phyloP scores from a whole-genome alignment of 2,113 vertebrate species.

The Pelobates fuscus region DNA sequence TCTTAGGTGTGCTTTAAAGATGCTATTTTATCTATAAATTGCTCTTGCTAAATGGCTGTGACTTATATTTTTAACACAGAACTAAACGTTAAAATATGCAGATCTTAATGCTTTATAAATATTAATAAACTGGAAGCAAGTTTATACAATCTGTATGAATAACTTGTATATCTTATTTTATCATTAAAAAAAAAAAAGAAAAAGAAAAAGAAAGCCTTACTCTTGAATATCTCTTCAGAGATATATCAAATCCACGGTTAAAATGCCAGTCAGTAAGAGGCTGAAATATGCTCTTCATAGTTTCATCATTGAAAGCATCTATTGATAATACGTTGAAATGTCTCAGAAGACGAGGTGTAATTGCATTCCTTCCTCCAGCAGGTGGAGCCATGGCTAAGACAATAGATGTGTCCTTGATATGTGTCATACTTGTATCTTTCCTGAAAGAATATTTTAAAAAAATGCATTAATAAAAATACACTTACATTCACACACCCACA shows the following conservation, averaged over 20 bases:
- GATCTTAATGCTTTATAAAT: too few species aligned
- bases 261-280: conserved; percentile 52
- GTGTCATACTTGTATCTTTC: conserved; percentile 54
- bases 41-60: too few species aligned
- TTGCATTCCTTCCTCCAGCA: conserved; percentile 64
- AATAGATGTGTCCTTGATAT: conserved; percentile 62
- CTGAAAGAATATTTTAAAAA: conserved; percentile 58
- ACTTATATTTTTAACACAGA: too few species aligned
- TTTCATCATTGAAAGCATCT: conserved; percentile 46
- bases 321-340: conserved; percentile 44
- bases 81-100: too few species aligned
- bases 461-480: neutral
- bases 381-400: conserved; percentile 74
- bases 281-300: conserved; percentile 20
- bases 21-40: too few species aligned
- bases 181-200: too few species aligned
- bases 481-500: too few species aligned
- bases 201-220: too few species aligned
- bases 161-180: too few species aligned
- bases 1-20: too few species aligned
- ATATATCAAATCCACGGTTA: conserved; percentile 26
- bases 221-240: conserved; percentile 47
- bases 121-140: too few species aligned
- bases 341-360: conserved; percentile 23
- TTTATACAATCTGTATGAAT: too few species aligned